These are phyloP conservation scores for Argynnis bischoffii DNA, from an alignment of 2,888 invertebrate species.

Conservation along the genomic window DNA sequence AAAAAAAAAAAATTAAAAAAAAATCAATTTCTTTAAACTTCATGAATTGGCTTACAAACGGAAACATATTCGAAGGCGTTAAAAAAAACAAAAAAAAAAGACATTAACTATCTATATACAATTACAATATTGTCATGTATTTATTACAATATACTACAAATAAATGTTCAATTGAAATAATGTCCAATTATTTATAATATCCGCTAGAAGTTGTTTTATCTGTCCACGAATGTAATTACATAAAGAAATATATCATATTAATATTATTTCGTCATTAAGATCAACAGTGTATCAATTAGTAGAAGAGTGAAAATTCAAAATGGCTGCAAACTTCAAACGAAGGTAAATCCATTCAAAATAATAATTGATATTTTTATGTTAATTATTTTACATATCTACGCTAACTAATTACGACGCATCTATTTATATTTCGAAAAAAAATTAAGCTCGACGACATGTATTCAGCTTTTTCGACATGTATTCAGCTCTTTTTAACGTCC, in stretches of 20 bases:
- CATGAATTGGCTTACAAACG: constrained; percentile 23
- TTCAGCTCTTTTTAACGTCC: no score
- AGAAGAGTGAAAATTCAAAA: no score
- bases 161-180: constrained; percentile 22
- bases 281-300: no score
- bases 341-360: no score
- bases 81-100: background rate
- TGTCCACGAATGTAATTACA: constrained; percentile 1
- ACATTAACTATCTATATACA: constrained; percentile 52
- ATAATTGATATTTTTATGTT: no score
- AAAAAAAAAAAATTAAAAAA: background rate
- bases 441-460: no score
- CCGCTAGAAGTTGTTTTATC: constrained; percentile 28
- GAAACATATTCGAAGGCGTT: background rate
- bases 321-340: no score
- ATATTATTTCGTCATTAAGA: no score
- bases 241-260: background rate
- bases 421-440: no score
- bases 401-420: no score
- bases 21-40: background rate
- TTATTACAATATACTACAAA: constrained; percentile 55
- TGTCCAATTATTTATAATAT: constrained; percentile 9
- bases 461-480: no score
- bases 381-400: no score
- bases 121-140: constrained; percentile 67